Conservation (phyloP, 2,888 invertebrate genomes). For the Timandra comae region DNA sequence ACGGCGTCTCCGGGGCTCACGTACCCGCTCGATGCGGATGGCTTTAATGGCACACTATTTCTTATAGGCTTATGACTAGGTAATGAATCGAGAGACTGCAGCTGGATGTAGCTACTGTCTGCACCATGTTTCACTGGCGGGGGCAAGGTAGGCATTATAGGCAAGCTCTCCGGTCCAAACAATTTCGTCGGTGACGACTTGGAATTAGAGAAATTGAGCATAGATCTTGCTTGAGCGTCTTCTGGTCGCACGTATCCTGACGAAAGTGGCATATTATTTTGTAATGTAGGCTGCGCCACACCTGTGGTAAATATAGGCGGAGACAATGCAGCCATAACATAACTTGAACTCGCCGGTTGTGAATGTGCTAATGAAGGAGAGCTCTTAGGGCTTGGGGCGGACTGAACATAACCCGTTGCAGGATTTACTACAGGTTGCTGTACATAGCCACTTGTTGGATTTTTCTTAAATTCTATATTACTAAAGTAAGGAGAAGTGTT, state of each 20-base stretch:
- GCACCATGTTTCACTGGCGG: constrained; percentile 46
- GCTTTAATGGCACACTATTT: constrained; percentile 48
- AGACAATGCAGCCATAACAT: constrained; percentile 63
- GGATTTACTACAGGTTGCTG: constrained; percentile 40
- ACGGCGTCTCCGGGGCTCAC: constrained; percentile 62
- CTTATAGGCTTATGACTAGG: constrained; percentile 57
- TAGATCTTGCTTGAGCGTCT: constrained; percentile 51
- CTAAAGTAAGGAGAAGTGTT: constrained; percentile 47
- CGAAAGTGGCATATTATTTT: constrained; percentile 38
- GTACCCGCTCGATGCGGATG: constrained; percentile 53
- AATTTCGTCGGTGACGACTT: constrained; percentile 49
- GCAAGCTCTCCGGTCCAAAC: constrained; percentile 64
- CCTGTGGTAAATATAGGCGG: constrained; percentile 60
- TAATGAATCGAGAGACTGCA: constrained; percentile 60
- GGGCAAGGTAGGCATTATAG: constrained; percentile 63
- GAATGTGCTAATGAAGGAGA: constrained; percentile 25
- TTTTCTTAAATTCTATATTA: constrained; percentile 51
- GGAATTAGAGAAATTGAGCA: constrained; percentile 50
- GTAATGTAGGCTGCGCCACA: constrained; percentile 33
- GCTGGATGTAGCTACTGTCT: constrained; percentile 63
- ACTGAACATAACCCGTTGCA: constrained; percentile 46
- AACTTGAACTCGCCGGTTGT: constrained; percentile 57
- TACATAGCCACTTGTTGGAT: constrained; percentile 50
- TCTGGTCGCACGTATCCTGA: constrained; percentile 63
- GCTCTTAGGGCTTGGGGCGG: constrained; percentile 36